Evolutionary conservation across 2,888 invertebrate species (phyloP), one percentile per base, ranked within the genome.

Genomic region (Mayetiola destructor): DNA sequence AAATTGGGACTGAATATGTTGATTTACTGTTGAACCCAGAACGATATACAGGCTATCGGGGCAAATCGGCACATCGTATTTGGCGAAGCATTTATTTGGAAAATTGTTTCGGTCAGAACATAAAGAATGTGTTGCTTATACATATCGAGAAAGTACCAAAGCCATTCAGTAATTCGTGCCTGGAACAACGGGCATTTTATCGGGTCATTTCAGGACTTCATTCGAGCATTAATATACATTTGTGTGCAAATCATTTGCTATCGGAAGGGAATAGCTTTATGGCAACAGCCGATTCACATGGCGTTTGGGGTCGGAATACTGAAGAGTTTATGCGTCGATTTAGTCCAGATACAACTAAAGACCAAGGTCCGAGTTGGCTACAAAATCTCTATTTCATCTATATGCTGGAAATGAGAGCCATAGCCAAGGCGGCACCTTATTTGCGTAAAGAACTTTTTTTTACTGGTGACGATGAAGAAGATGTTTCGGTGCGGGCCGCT

Each of bases 81-180:
- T 99, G 99, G 99, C 81, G 85, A 61, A 88, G 87, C 64, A 97
- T 99, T 66, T 99, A 99, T 67, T 81, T 90, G 74, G 99, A 99
- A 73, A 99, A 99, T 71, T 99, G 99, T 71, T 99, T 99, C 71
- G 80, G 81, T 79, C 29, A 14, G 20, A 40, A 2, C 9, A 23
- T n/a, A 55, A 55, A 16, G 3, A 48, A 68, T 0, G 72, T 75
- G 57, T 80, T 80, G 60, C 80, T 81, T 62, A 78, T 81, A 0
- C 80, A 80, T 66, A 76, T 82, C 21, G 74, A 81, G 59, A 77
- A 77, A 61, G 76, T 76, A 55, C 77, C 79, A 66, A 67, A 81
- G 5, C 53, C 29, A 27, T 30, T 53, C 53, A 76, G 79, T 61
- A 92, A 85, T 60, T 81, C 94, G 80, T 99, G 99, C 70, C 75